Evolutionary conservation across 2,113 vertebrate species (phyloP).

Genomic region (Trematocara unimaculatum): DNA sequence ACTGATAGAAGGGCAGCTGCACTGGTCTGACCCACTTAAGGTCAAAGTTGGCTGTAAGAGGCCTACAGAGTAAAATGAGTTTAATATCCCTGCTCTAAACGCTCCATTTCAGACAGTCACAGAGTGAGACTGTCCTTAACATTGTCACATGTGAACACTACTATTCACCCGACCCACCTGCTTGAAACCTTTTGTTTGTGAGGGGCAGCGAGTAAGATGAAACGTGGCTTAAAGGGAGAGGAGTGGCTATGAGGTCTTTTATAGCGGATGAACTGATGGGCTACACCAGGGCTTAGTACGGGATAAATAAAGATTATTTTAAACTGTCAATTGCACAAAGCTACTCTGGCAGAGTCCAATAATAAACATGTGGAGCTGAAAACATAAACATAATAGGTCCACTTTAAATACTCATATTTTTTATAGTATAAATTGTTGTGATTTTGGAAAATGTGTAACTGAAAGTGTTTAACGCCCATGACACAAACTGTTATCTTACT

Average conservation of each 20-base stretch:
- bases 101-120: not conserved
- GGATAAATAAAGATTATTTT: not conserved
- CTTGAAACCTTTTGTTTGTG: not conserved
- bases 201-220: rapidly evolving
- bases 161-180: rapidly evolving
- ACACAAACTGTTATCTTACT: not conserved
- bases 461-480: not conserved
- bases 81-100: not conserved
- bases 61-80: too few relatives aligned
- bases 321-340: not conserved
- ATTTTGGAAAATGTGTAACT: not conserved
- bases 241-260: not conserved
- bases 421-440: not conserved
- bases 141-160: not conserved
- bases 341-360: not conserved
- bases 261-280: not conserved
- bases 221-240: not conserved
- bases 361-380: rapidly evolving
- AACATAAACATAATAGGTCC: not conserved
- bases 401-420: not conserved
- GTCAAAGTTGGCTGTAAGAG: too few relatives aligned
- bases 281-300: rapidly evolving
- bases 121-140: not conserved
- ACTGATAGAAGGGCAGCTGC: rapidly evolving
- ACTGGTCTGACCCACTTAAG: not conserved